phyloP scores from a whole-genome alignment of 2,888 invertebrate species.

The Drosophila neoperkinsi region DNA sequence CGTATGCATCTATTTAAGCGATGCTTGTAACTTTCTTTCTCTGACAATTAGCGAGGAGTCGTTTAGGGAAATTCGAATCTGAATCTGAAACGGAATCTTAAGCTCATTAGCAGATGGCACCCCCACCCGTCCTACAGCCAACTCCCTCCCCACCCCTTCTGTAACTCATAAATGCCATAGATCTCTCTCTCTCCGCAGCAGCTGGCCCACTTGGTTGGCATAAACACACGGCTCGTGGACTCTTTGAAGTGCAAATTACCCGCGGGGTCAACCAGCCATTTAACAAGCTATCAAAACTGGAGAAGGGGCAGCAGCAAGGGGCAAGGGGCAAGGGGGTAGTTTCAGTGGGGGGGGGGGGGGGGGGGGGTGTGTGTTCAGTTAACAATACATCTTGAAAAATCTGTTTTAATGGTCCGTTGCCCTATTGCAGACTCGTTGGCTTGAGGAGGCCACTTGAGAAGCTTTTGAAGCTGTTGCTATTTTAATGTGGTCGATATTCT shows the following conservation, averaged over 20 bases:
- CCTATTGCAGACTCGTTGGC: slow-evolving; percentile 13
- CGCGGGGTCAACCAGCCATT: slow-evolving; percentile 72
- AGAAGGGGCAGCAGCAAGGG: not conserved
- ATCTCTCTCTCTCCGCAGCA: slow-evolving; percentile 65
- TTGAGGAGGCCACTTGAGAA: slow-evolving; percentile 65
- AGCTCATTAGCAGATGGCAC: slow-evolving; percentile 69
- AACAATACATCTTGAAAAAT: slow-evolving; percentile 76
- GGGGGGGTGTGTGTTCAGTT: slow-evolving; percentile 19
- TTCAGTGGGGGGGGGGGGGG: not conserved
- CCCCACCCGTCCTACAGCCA: slow-evolving; percentile 1
- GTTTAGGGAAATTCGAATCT: not conserved
- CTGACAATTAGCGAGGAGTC: slow-evolving; percentile 55
- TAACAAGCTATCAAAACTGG: slow-evolving; percentile 21
- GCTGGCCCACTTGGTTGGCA: slow-evolving; percentile 78
- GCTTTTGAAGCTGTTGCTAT: slow-evolving; percentile 78
- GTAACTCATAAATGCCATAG: slow-evolving; percentile 77
- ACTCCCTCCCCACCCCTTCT: not conserved
- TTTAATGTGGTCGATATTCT: slow-evolving; percentile 79
- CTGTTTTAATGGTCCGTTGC: slow-evolving; percentile 67
- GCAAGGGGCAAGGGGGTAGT: not conserved
- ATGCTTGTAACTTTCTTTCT: not conserved
- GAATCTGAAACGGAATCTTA: slow-evolving; percentile 23
- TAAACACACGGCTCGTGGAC: slow-evolving; percentile 69
- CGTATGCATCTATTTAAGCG: not conserved
- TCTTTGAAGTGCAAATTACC: slow-evolving; percentile 78